phyloP scores from a whole-genome alignment of 2,888 invertebrate genomes.

The Rhingia rostrata region DNA sequence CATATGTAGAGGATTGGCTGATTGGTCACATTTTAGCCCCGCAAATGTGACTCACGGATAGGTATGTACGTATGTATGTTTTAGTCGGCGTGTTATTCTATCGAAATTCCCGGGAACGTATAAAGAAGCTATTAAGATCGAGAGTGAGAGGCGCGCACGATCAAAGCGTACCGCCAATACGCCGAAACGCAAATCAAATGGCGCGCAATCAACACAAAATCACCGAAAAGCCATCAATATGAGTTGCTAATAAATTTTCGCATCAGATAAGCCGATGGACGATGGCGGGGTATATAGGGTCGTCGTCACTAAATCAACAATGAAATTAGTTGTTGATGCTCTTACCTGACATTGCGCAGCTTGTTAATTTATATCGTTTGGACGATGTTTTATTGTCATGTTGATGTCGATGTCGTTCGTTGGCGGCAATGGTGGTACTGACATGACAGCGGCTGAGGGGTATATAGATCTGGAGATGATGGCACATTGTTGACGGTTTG shows the following conservation, averaged over 20 bases:
- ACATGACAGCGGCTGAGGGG: too few relatives aligned
- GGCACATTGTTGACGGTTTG: too few relatives aligned
- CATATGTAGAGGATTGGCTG: conserved; percentile 63
- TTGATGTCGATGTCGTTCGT: too few relatives aligned
- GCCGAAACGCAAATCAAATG: conserved; percentile 69
- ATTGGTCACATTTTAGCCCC: conserved; percentile 60
- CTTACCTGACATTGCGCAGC: conserved; percentile 54
- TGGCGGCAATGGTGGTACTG: too few relatives aligned
- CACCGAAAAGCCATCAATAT: conserved; percentile 71
- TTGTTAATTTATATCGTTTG: conserved; percentile 32
- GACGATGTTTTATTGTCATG: conserved; percentile 29
- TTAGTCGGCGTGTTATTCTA: conserved; percentile 33
- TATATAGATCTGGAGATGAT: too few relatives aligned
- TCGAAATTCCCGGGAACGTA: conserved; percentile 61
- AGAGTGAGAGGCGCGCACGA: conserved; percentile 51
- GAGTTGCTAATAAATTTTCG: conserved; percentile 70
- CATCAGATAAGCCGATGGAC: conserved; percentile 61
- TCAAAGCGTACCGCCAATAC: conserved; percentile 67
- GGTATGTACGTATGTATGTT: conserved; percentile 3
- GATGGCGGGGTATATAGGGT: not conserved
- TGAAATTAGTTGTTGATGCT: conserved; percentile 60
- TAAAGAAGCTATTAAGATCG: conserved; percentile 68
- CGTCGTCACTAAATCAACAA: conserved; percentile 64
- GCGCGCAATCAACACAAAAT: conserved; percentile 55
- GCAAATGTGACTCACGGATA: conserved; percentile 48